Evolutionary conservation across 2,888 invertebrate species (phyloP).

Genomic region (Volucella bombylans): DNA sequence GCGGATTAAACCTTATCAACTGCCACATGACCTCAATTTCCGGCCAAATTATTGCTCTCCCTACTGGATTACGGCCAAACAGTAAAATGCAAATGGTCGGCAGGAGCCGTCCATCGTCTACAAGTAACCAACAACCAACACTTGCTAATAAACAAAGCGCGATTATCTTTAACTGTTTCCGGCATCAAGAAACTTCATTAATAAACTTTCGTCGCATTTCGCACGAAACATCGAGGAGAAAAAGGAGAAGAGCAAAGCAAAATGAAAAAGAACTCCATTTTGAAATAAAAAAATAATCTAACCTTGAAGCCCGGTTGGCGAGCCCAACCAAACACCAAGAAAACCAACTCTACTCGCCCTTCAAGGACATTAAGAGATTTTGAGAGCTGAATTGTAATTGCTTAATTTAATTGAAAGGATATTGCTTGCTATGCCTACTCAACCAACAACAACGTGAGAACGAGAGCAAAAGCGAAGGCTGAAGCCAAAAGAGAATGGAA

Average conservation of each 20-base stretch:
- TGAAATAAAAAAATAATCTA: not conserved
- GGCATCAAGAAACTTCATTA: constrained; percentile 49
- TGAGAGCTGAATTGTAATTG: constrained; percentile 59
- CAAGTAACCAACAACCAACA: not conserved
- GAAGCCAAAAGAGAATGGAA: no score
- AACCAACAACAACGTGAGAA: not conserved
- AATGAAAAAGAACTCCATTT: not conserved
- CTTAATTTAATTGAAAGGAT: constrained; percentile 65
- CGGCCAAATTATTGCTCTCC: constrained; percentile 9
- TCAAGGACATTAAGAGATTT: constrained; percentile 53
- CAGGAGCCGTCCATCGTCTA: no score
- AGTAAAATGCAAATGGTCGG: not conserved
- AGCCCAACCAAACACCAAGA: no score
- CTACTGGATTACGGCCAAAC: constrained; percentile 3
- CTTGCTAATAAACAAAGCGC: not conserved
- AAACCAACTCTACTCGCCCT: constrained; percentile 11
- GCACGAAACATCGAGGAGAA: not conserved
- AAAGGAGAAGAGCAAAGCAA: not conserved
- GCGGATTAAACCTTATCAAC: not conserved
- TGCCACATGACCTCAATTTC: constrained; percentile 34
- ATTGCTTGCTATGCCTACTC: constrained; percentile 7
- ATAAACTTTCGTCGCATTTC: constrained; percentile 35
- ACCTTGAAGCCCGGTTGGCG: not conserved
- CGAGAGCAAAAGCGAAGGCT: no score
- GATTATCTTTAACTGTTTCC: constrained; percentile 34